Evolutionary conservation across 2,113 vertebrate genomes (phyloP), one percentile per base, ranked within the genome.

Genomic region (Microcebus griseorufus): DNA sequence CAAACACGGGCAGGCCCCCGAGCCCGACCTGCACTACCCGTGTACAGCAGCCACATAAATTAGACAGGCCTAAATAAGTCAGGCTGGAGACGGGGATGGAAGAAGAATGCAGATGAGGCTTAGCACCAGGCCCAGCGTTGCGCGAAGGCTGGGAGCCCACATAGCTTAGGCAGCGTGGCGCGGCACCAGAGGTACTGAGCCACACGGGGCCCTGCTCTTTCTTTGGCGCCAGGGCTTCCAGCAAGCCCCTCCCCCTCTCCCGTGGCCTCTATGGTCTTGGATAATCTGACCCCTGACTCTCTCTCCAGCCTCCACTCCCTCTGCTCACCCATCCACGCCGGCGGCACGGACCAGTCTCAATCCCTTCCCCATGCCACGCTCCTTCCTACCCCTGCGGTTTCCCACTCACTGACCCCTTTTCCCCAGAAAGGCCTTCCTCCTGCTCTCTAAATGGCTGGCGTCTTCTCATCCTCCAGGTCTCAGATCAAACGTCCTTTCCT

Each of bases 1-100:
- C 86, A 96, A 97, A 96, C 84, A 88, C 1, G 0, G 88, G 87
- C 81, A 88, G 85, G 48, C n/a, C 86, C 58, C 78, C 7, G 13
- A 92, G 88, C 32, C 92, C 6, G 1, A 87, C 93, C 93, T 39
- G 76, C 39, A 65, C 90, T 37, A 53, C 29, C 83, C 29, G 0
- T 81, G 94, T 85, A 84, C 7, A 78, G 83, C 20, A 58, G 86
- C 70, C 85, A 27, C 60, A 86, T 92, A 95, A 97, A 96, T 97
- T 80, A 96, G 75, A 55, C 18, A 85, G 96, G 60, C 90, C 96
- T 83, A 92, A 93, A 58, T 94, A 90, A 95, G 87, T 95, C 95
- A 88, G 55, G n/a, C 90, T 65, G 17, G 42, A 90, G 87, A 92
- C 25, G 62, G 51, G 67, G 60, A 85, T 7, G 48, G 87, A n/a